A percentile compares a stretch with the other conserved stretches of the same genome.
Conservation (phyloP, 2,113 vertebrate species). For the Ovis canadensis region DNA sequence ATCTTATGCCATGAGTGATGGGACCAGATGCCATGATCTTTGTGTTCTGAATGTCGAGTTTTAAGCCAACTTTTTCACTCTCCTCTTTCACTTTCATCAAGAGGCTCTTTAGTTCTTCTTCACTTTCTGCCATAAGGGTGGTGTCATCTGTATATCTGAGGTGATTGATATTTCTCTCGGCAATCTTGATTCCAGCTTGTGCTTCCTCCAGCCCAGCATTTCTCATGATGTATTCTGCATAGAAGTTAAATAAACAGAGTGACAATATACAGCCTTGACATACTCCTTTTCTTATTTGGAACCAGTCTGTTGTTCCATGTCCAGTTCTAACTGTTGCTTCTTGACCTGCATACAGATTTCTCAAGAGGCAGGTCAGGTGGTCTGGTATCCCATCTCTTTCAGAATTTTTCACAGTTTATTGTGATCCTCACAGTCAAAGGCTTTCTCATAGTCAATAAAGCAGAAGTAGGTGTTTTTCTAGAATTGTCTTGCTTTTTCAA, state of each 20-base stretch:
- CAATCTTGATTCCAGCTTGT: neutral
- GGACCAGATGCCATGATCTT: neutral
- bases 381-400: neutral
- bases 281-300: neutral
- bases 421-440: neutral
- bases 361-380: neutral
- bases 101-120: neutral
- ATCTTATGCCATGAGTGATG: neutral
- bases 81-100: neutral
- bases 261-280: neutral
- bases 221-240: neutral
- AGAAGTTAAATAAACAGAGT: neutral
- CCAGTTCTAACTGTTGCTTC: neutral
- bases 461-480: neutral
- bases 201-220: neutral
- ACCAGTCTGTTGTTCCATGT: neutral
- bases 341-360: neutral
- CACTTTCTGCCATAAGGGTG: neutral
- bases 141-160: neutral
- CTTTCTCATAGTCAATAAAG: neutral
- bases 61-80: neutral
- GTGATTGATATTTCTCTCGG: neutral
- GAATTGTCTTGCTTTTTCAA: neutral
- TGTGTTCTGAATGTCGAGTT: neutral
- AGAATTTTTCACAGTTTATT: neutral